Conservation (phyloP, 2,888 invertebrate species). For the Tuberolachnus salignus region DNA sequence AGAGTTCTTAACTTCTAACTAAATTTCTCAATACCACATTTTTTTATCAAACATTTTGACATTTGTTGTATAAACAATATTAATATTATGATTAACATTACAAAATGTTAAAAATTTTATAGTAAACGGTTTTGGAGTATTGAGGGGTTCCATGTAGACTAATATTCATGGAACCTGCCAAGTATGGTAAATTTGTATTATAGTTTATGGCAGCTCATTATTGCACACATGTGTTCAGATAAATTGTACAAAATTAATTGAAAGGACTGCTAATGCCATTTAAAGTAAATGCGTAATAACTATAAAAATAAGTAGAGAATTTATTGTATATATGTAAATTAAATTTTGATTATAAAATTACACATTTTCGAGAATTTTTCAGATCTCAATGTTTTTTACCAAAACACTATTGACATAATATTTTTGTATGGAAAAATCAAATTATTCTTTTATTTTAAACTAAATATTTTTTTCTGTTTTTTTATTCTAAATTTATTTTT, state of each 20-base stretch:
- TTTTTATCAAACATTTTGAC: background rate
- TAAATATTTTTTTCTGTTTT: conserved; percentile 22
- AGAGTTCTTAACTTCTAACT: background rate
- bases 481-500: conserved; percentile 19
- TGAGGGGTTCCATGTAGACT: background rate
- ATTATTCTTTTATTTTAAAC: conserved; percentile 38
- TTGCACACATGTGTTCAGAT: conserved; percentile 51
- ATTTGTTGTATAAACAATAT: conserved; percentile 7
- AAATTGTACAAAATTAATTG: conserved; percentile 52
- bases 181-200: conserved; percentile 35
- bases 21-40: background rate
- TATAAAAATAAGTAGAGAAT: conserved; percentile 46
- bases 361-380: conserved; percentile 51
- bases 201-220: conserved; percentile 51
- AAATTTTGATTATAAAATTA: conserved; percentile 12
- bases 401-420: conserved; percentile 43
- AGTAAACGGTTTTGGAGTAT: conserved; percentile 43
- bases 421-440: conserved; percentile 53
- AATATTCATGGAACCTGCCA: background rate
- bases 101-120: conserved; percentile 9
- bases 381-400: conserved; percentile 51
- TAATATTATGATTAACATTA: conserved; percentile 22
- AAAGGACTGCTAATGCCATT: conserved; percentile 52
- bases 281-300: conserved; percentile 35
- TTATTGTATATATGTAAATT: conserved; percentile 50